Base-by-base conservation (phyloP, 2,888 invertebrate species). In the Trichopoda pennipes region DNA sequence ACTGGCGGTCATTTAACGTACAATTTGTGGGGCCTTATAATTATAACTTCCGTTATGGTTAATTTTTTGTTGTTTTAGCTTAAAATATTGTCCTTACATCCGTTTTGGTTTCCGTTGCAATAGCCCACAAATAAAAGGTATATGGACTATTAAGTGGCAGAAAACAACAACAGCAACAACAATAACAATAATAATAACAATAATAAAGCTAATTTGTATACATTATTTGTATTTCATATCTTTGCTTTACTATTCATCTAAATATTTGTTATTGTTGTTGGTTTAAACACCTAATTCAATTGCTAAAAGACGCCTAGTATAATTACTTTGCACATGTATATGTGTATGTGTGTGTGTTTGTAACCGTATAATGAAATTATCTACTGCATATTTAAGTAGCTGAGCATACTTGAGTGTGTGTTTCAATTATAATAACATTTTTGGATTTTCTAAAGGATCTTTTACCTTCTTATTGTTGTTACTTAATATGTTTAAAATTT, bases 31-130 rank as follows among this genome's bases (percentile, higher is more conserved):
- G 77, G 70, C 77, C 77, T 70, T 63, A 84, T 89, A 89, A 89
- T 89, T 89, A 90, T 87, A 86, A 89, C 88, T 89, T 89, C 89
- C 90, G 89, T 87, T 88, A 81, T 42, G 49, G 69, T 63, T 63
- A 56, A 44, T 61, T 53, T 64, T 74, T 78, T 76, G 51, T 61
- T 78, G 55, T 53, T 72, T 66, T 66, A 60, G 78, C 74, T 63
- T 74, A 81, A 81, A 74, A 81, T 72, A 56, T 70, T 63, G 77
- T 80, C 61, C 75, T 58, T 77, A 75, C 80, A 72, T 80, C 82
- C 80, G 78, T 81, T 72, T 79, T 75, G 66, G 61, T 47, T 79
- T 82, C 82, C 79, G 72, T 82, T 82, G 82, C 79, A 79, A 75
- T 72, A 75, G 68, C 73, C 81, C 49, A 74, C 69, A 69, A 78